Percentiles rank a stretch among this genome's conserved stretches.
Conservation (phyloP, 1,140 invertebrate species). For the Panulirus ornatus region DNA sequence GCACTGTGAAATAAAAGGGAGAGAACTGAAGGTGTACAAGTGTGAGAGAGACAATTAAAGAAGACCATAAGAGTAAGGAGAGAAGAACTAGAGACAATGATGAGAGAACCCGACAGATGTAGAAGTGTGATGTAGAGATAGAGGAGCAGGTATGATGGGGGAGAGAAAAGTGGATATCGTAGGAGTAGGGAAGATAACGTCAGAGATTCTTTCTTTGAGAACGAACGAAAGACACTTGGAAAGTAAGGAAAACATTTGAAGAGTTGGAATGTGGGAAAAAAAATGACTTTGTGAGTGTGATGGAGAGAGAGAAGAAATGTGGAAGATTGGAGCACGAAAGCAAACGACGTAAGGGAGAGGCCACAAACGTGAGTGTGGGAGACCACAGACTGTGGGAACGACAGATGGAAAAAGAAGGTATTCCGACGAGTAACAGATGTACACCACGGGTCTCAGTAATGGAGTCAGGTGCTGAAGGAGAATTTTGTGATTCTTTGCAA, state of each 20-base stretch:
- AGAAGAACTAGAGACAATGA: neutral
- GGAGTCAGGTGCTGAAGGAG: too few relatives aligned
- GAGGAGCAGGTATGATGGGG: neutral
- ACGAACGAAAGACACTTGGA: neutral
- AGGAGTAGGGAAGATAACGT: neutral
- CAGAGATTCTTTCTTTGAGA: too few relatives aligned
- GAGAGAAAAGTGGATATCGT: neutral
- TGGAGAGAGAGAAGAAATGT: slow-evolving; percentile 12
- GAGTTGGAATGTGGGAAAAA: neutral
- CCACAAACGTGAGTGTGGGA: neutral
- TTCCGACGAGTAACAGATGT: too few relatives aligned
- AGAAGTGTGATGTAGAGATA: neutral
- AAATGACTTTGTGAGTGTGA: neutral
- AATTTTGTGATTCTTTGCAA: too few relatives aligned
- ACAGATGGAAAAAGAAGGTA: too few relatives aligned
- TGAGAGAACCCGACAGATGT: neutral
- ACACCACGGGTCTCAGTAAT: too few relatives aligned
- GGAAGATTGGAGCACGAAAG: neutral
- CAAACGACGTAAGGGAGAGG: too few relatives aligned
- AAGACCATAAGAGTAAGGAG: neutral
- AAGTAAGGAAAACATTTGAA: neutral
- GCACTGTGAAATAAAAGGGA: too few relatives aligned
- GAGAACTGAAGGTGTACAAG: too few relatives aligned
- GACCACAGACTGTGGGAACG: neutral
- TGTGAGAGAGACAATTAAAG: neutral